Conservation (phyloP, 2,888 invertebrate species). For the Lochmaea capreae region DNA sequence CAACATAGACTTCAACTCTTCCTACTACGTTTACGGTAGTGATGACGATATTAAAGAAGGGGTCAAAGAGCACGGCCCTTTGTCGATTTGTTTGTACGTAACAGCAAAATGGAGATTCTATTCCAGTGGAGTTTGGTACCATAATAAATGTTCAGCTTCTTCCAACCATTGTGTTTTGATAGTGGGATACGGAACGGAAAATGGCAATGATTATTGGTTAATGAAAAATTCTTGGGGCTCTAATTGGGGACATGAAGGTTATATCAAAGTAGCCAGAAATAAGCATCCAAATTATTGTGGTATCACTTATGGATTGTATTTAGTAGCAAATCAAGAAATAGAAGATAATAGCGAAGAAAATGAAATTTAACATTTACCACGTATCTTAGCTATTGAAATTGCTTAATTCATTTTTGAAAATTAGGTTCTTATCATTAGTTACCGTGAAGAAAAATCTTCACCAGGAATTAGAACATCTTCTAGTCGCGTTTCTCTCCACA, state of each 20-base stretch:
- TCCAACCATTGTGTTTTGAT: conserved; percentile 38
- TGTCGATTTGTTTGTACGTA: conserved; percentile 37
- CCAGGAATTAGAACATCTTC: no score
- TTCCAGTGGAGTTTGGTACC: conserved; percentile 41
- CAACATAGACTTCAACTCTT: conserved; percentile 23
- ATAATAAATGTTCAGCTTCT: conserved; percentile 31
- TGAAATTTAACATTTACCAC: not conserved
- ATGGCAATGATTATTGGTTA: conserved; percentile 65
- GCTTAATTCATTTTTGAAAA: no score
- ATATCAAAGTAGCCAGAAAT: conserved; percentile 42
- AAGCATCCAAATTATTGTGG: conserved; percentile 40
- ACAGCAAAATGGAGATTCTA: conserved; percentile 41
- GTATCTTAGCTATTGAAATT: no score
- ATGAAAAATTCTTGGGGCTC: conserved; percentile 74
- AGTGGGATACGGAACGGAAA: conserved; percentile 41
- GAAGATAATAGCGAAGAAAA: not conserved
- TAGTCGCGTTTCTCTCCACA: no score
- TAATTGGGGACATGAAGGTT: conserved; percentile 45
- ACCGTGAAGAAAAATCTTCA: no score
- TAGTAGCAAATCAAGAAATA: not conserved
- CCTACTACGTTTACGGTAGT: conserved; percentile 5
- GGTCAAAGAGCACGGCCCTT: conserved; percentile 32
- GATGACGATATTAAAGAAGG: conserved; percentile 31
- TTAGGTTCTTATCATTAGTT: no score
- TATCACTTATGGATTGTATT: conserved; percentile 14